Percentiles rank a stretch among this genome's conserved stretches.
Evolutionary conservation across 2,888 invertebrate species (phyloP).

Genomic region (Drosophila limbata): DNA sequence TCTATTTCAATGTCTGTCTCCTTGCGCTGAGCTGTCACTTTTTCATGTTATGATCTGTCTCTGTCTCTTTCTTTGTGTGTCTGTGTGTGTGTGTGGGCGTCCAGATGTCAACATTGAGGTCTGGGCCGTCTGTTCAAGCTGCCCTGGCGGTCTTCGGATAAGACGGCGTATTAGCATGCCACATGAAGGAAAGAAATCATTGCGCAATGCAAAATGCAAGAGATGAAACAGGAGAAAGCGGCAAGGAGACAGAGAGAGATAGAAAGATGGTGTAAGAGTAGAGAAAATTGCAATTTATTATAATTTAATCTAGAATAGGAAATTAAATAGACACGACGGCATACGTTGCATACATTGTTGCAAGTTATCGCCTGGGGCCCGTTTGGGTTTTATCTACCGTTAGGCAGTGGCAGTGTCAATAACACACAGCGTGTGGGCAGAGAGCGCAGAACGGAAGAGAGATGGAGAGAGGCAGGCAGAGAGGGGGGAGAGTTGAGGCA

Average conservation of each 20-base stretch:
- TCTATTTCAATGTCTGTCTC: slow-evolving; percentile 30
- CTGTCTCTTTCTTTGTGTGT: background rate
- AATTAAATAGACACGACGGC: slow-evolving; percentile 67
- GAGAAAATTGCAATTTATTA: slow-evolving; percentile 76
- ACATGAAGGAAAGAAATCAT: slow-evolving; percentile 56
- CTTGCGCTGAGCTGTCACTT: slow-evolving; percentile 27
- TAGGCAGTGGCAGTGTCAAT: slow-evolving; percentile 73
- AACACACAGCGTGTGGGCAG: slow-evolving; percentile 58
- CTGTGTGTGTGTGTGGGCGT: slow-evolving; percentile 49
- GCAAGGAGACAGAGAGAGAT: background rate
- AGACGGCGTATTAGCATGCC: slow-evolving; percentile 41
- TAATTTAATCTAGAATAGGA: slow-evolving; percentile 80
- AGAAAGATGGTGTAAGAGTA: background rate
- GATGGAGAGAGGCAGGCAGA: background rate
- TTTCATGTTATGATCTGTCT: slow-evolving; percentile 8
- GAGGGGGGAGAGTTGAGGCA: slow-evolving; percentile 13
- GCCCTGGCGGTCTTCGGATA: slow-evolving; percentile 1
- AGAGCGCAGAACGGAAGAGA: background rate
- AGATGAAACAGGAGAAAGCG: background rate
- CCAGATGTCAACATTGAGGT: slow-evolving; percentile 59
- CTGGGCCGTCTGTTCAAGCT: slow-evolving; percentile 34
- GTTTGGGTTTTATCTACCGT: slow-evolving; percentile 79
- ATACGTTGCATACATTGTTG: slow-evolving; percentile 71
- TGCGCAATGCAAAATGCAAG: slow-evolving; percentile 60
- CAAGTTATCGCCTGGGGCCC: slow-evolving; percentile 54